A percentile compares a stretch with the other conserved stretches of the same genome.
Evolutionary conservation across 2,113 vertebrate genomes (phyloP).

Genomic region (Xiphophorus maculatus): DNA sequence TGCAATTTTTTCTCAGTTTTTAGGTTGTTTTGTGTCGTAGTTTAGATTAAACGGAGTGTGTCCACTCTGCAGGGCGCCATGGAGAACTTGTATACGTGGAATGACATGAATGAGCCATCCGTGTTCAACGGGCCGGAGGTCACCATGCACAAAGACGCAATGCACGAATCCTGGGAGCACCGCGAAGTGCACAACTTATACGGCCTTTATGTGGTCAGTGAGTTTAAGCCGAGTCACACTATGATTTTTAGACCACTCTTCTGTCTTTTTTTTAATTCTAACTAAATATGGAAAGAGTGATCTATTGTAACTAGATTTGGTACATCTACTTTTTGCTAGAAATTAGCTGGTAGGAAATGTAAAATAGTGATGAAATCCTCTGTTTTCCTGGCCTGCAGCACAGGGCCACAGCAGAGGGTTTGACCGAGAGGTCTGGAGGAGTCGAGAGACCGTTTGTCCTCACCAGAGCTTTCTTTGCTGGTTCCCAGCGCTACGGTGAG

Average conservation of each 20-base stretch:
- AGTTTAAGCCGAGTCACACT: not conserved
- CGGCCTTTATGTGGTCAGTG: slow-evolving; percentile 89
- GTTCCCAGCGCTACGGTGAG: slow-evolving; percentile 91
- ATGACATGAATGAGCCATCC: slow-evolving; percentile 94
- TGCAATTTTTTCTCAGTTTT: not conserved
- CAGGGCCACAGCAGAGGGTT: slow-evolving; percentile 88
- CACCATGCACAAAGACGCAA: slow-evolving; percentile 91
- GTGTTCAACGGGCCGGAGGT: slow-evolving; percentile 94
- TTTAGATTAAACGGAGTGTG: not conserved
- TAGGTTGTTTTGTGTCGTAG: not conserved
- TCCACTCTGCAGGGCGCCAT: slow-evolving; percentile 80
- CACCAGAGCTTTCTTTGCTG: slow-evolving; percentile 88
- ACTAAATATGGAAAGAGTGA: not conserved
- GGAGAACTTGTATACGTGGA: slow-evolving; percentile 89
- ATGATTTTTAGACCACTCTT: not conserved
- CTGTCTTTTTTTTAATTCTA: not conserved
- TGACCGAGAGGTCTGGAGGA: slow-evolving; percentile 85
- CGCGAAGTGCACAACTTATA: slow-evolving; percentile 92
- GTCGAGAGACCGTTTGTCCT: slow-evolving; percentile 89
- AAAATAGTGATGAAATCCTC: too few relatives aligned
- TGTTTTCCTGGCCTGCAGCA: slow-evolving; percentile 76
- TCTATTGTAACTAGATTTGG: not conserved
- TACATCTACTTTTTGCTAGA: too few relatives aligned
- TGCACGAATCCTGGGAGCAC: slow-evolving; percentile 88
- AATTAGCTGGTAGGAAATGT: too few relatives aligned